phyloP scores from a whole-genome alignment of 2,888 invertebrate genomes.

The Rhagium mordax region DNA sequence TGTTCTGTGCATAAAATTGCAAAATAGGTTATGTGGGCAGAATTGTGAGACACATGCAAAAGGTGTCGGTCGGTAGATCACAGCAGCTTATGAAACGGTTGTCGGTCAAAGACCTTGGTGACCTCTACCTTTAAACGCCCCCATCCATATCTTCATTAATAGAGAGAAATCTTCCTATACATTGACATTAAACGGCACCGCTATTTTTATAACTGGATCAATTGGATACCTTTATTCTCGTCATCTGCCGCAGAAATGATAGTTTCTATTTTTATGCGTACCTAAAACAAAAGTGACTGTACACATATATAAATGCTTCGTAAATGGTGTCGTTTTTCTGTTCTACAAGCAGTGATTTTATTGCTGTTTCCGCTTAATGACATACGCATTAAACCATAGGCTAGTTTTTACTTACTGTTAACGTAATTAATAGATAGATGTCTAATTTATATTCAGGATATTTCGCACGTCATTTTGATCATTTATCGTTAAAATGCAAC shows the following conservation, averaged over 20 bases:
- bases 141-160: conserved; percentile 48
- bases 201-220: conserved; percentile 21
- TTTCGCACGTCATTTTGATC: background rate
- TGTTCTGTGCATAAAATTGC: conserved; percentile 33
- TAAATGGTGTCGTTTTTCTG: background rate
- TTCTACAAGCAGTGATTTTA: background rate
- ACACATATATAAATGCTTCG: background rate
- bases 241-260: background rate
- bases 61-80: conserved; percentile 65
- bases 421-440: background rate
- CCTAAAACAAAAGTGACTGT: background rate
- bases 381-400: background rate
- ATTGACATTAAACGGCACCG: conserved; percentile 13
- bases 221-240: conserved; percentile 12
- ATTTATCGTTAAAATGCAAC: background rate
- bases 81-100: conserved; percentile 61
- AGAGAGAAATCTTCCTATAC: conserved; percentile 24
- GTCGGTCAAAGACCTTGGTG: conserved; percentile 67
- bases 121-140: conserved; percentile 68
- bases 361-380: background rate
- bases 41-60: conserved; percentile 57
- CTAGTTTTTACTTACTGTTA: background rate
- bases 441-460: background rate
- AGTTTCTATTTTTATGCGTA: background rate
- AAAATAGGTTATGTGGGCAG: conserved; percentile 51